phyloP scores from a whole-genome alignment of 2,888 invertebrate species.

The Molorchus minor region DNA sequence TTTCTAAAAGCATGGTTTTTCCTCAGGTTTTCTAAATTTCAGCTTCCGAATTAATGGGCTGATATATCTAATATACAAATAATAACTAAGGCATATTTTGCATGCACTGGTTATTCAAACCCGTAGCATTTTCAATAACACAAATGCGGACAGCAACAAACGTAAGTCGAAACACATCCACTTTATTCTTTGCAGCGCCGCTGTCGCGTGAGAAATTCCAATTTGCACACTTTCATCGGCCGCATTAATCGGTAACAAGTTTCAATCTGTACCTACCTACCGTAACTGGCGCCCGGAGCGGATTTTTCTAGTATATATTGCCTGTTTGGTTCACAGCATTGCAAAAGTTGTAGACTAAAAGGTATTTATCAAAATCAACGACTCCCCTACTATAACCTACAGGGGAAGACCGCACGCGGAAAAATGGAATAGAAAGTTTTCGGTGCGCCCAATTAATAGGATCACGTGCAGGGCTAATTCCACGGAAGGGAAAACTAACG shows the following conservation, averaged over 20 bases:
- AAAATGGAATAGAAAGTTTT: background rate
- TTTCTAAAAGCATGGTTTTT: too few relatives aligned
- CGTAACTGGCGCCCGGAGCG: constrained; percentile 5
- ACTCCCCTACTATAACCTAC: background rate
- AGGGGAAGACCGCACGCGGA: background rate
- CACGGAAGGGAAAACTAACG: too few relatives aligned
- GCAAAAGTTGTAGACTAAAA: background rate
- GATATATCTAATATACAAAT: too few relatives aligned
- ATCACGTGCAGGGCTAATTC: background rate
- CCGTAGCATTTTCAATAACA: background rate
- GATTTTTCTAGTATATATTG: constrained; percentile 5
- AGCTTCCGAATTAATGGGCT: too few relatives aligned
- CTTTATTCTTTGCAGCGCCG: constrained; percentile 6
- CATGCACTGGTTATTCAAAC: background rate
- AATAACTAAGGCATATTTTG: too few relatives aligned
- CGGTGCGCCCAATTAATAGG: background rate
- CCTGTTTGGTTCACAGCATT: background rate
- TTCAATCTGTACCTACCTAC: constrained; percentile 11
- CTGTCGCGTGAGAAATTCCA: constrained; percentile 9
- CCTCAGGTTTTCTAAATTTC: too few relatives aligned
- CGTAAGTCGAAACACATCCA: background rate
- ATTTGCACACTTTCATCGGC: constrained; percentile 12
- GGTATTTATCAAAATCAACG: background rate
- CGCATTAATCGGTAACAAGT: constrained; percentile 14
- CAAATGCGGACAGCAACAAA: background rate